Conservation (phyloP, 2,113 vertebrate species). For the Callithrix jacchus region DNA sequence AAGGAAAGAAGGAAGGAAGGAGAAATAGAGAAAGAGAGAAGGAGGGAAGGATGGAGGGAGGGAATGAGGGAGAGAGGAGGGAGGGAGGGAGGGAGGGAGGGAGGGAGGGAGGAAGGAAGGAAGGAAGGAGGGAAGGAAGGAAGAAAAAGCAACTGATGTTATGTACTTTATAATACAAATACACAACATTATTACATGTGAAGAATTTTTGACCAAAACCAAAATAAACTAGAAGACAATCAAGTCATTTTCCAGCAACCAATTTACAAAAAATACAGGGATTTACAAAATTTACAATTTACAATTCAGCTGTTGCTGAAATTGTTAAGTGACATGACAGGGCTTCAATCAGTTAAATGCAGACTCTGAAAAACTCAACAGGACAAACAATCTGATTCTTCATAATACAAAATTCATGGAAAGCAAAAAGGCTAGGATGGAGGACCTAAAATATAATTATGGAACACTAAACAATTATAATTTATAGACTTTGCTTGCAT, state of each 20-base stretch:
- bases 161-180: not conserved
- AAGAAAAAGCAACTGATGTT: not conserved
- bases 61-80: too few species aligned
- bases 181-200: not conserved
- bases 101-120: fast-evolving
- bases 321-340: not conserved
- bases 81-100: too few species aligned
- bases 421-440: not conserved
- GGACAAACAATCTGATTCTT: not conserved
- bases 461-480: not conserved
- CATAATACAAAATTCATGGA: not conserved
- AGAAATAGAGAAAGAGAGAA: too few species aligned
- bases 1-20: fast-evolving
- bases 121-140: too few species aligned
- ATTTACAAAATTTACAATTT: too few species aligned
- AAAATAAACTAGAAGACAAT: not conserved
- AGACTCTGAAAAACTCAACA: not conserved
- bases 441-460: not conserved
- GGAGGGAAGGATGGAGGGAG: too few species aligned
- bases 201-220: not conserved
- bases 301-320: not conserved
- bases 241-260: not conserved
- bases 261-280: too few species aligned
- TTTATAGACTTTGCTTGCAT: not conserved
- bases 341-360: too few species aligned